Percentiles rank a stretch among this genome's conserved stretches.
phyloP scores from a whole-genome alignment of 2,797 vertebrate species.

The Bryconaethiops microstoma region DNA sequence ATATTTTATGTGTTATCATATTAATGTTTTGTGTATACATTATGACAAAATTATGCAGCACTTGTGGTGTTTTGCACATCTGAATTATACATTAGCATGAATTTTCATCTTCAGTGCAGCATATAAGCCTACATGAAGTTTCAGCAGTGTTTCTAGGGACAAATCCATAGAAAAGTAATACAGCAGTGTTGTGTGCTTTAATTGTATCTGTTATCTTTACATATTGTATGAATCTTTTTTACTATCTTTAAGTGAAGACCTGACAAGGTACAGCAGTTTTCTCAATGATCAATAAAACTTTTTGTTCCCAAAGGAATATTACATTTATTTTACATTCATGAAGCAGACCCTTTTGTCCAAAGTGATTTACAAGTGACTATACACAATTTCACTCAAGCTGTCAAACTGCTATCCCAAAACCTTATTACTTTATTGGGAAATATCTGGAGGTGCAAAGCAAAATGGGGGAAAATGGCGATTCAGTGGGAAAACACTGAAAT shows the following conservation, averaged over 20 bases:
- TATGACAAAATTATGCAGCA: neutral
- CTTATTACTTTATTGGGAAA: neutral
- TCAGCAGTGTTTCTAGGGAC: neutral
- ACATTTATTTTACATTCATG: too few species aligned
- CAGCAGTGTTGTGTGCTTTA: neutral
- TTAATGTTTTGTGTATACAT: constrained; percentile 38
- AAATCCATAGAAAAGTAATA: neutral
- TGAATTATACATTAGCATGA: neutral
- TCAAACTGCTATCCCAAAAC: neutral
- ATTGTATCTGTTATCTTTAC: neutral
- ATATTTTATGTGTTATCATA: constrained; percentile 31
- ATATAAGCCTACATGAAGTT: neutral
- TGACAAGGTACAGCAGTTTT: constrained; percentile 44
- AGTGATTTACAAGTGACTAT: too few species aligned
- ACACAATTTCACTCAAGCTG: too few species aligned
- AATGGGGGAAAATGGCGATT: neutral
- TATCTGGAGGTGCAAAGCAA: neutral
- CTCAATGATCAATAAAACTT: constrained; percentile 48
- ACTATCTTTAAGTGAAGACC: constrained; percentile 43
- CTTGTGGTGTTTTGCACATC: neutral
- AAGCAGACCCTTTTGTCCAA: too few species aligned
- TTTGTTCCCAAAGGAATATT: neutral
- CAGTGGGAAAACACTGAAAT: neutral
- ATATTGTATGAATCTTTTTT: constrained; percentile 18
- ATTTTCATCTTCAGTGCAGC: neutral